A percentile compares a stretch with the other conserved stretches of the same genome.
These are phyloP conservation scores for Argyrosomus japonicus DNA, from an alignment of 2,113 vertebrate species.

Conservation along the genomic window DNA sequence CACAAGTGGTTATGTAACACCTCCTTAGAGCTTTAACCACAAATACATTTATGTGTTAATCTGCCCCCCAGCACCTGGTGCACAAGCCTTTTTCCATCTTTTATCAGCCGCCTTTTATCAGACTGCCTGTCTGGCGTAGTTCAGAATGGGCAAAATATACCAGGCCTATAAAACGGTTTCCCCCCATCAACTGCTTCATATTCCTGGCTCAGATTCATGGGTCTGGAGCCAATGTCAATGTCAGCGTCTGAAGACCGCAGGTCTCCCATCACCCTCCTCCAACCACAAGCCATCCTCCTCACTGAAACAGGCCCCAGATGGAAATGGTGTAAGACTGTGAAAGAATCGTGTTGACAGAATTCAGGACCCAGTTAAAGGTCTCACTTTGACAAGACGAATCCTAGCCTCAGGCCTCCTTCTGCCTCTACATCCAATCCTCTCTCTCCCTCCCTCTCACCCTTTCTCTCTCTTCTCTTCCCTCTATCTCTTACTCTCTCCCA, in stretches of 20 bases:
- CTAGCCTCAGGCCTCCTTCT: constrained; percentile 71
- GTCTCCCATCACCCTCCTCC: constrained; percentile 55
- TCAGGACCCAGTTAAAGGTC: constrained; percentile 81
- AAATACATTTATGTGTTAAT: constrained; percentile 62
- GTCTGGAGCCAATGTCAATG: constrained; percentile 64
- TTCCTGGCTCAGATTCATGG: constrained; percentile 58
- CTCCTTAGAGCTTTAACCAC: constrained; percentile 51
- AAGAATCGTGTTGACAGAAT: constrained; percentile 79
- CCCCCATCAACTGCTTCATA: constrained; percentile 58
- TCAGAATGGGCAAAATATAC: constrained; percentile 53
- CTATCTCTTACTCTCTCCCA: constrained; percentile 24
- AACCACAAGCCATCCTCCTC: constrained; percentile 50
- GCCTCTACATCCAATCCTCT: constrained; percentile 55
- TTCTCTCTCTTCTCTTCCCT: constrained; percentile 32
- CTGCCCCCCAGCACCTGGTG: constrained; percentile 43
- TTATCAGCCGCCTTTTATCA: constrained; percentile 59
- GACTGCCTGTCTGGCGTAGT: constrained; percentile 47
- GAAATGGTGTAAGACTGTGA: constrained; percentile 75
- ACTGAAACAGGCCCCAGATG: constrained; percentile 63
- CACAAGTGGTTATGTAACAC: constrained; percentile 52
- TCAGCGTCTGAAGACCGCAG: constrained; percentile 61
- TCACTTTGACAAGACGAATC: constrained; percentile 81
- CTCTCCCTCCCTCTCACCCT: constrained; percentile 14
- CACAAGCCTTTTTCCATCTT: constrained; percentile 36
- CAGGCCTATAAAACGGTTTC: constrained; percentile 47